Evolutionary conservation across 2,797 vertebrate genomes (phyloP).

Genomic region (Hydrophis major): DNA sequence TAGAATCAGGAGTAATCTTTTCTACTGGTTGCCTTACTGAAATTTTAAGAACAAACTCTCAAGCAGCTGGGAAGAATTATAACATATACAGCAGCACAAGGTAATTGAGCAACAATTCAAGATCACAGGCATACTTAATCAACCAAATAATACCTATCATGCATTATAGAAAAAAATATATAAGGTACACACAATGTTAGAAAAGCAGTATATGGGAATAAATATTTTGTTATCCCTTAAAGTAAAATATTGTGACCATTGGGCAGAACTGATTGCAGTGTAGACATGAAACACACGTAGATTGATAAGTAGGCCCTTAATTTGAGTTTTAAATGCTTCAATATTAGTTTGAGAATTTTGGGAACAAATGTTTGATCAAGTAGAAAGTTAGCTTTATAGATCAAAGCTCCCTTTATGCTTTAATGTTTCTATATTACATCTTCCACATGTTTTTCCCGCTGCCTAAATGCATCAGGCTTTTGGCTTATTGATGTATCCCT

Average conservation of each 20-base stretch:
- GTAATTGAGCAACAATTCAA: neutral
- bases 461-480: neutral
- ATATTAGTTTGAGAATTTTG: neutral
- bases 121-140: neutral
- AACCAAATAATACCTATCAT: neutral
- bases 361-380: neutral
- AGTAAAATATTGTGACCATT: neutral
- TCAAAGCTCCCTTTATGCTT: neutral
- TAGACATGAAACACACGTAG: neutral
- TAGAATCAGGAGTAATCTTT: neutral
- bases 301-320: neutral
- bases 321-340: neutral
- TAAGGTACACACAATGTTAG: neutral
- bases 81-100: neutral
- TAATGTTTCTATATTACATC: neutral
- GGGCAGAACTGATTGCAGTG: neutral
- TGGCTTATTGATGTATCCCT: neutral
- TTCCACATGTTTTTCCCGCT: neutral
- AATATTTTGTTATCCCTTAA: neutral
- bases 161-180: neutral
- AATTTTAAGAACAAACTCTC: neutral
- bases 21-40: neutral
- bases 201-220: neutral
- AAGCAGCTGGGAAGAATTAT: neutral
- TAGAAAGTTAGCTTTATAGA: neutral